Evolutionary conservation across 23 tunicate genomes (phyloP).

Genomic region (Trididemnum miniatum): DNA sequence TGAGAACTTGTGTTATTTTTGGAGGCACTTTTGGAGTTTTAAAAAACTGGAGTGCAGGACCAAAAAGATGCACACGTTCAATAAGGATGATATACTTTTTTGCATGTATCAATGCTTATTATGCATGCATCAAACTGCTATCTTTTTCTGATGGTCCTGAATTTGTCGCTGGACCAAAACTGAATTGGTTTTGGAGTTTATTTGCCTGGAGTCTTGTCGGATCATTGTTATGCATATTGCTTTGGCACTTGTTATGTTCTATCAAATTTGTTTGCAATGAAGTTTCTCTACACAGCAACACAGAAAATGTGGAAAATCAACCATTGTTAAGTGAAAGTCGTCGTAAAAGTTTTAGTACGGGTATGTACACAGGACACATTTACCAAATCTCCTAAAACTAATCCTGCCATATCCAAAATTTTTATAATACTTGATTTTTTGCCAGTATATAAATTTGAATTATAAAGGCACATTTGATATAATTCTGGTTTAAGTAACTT

Average conservation of each 20-base stretch:
- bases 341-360: background rate
- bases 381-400: too few species aligned
- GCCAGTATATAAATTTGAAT: too few species aligned
- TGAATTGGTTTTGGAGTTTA: conserved; percentile 57
- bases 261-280: background rate
- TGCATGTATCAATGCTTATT: conserved; percentile 24
- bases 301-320: background rate
- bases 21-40: conserved; percentile 54
- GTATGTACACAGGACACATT: background rate
- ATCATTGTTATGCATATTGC: background rate
- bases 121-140: conserved; percentile 48
- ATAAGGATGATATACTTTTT: background rate
- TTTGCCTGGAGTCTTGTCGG: conserved; percentile 52
- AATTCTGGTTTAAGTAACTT: too few species aligned
- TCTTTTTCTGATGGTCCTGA: conserved; percentile 40
- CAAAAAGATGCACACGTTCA: background rate
- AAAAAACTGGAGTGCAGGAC: conserved; percentile 40
- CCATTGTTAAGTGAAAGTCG: background rate
- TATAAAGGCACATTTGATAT: too few species aligned
- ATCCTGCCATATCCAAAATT: too few species aligned
- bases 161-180: conserved; percentile 21
- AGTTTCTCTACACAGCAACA: background rate
- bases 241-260: conserved; percentile 2
- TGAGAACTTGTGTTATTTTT: conserved; percentile 27
- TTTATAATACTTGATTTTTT: too few species aligned